Evolutionary conservation across 2,888 invertebrate species (phyloP), one percentile per base, ranked within the genome.

Genomic region (Xestia xanthographa): DNA sequence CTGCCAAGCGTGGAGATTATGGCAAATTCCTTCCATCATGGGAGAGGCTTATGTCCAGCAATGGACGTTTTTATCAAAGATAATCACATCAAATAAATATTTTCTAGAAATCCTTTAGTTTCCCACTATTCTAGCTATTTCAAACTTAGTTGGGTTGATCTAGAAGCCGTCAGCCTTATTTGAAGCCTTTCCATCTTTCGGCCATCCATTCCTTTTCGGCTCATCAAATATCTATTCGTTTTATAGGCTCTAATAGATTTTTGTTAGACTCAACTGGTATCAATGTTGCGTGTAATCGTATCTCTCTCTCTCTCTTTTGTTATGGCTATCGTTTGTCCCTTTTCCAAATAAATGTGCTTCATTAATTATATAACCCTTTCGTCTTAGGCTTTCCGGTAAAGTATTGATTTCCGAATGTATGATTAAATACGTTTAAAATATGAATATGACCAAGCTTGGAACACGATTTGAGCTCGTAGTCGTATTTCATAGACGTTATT

Each of bases 191-290:
- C 66, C 48, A 53, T 68, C 60, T 75, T 73, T 75, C 38, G 63
- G n/a, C 26, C 58, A 65, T 82, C 70, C 22, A 58, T 70, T 70
- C 77, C 66, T 62, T 82, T 86, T 75, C 82, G 86, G 76, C 60
- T 84, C 76, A 86, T 79, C 74, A 78, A 82, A 77, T 76, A 73
- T 79, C 74, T 66, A 67, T 53, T 62, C 70, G 26, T 72, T 78
- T 72, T 80, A 82, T 73, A 56, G 70, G 38, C 34, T 75, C 79
- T 71, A 76, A 82, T 84, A 76, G 75, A 77, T 76, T 74, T n/a
- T 66, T 65, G 76, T 80, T 77, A 78, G 34, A 70, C 38, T 79
- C 75, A 73, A 72, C 72, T 85, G 78, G 56, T 78, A 76, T 77
- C 66, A 86, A 86, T 80, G 87, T 87, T 66, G 74, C 66, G 75